Evolutionary conservation across 2,888 invertebrate genomes (phyloP), one percentile per base, ranked within the genome.

Genomic region (Drosophila putrida): DNA sequence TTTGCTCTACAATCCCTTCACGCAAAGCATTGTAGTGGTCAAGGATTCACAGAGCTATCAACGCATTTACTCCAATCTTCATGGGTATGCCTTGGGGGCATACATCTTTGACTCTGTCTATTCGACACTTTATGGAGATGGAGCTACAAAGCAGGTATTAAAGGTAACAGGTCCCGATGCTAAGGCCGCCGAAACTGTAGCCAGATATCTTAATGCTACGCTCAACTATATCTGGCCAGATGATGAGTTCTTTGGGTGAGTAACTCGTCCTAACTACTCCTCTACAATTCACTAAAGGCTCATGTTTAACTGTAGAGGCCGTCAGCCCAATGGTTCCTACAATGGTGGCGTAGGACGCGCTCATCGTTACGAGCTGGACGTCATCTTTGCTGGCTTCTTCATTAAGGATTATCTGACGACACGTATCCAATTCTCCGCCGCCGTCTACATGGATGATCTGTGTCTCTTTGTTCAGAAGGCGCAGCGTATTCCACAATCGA

Each of bases 391-490:
- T 1, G 92, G 92, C 0, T 91, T 92, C 66, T 93, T 93, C 62
- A 80, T 93, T 3, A 93, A 93, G 72, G 92, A 92, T 54, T 93
- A 93, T 64, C 86, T 91, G 0, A 88, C 92, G 2, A 68, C 78
- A 0, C 90, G 90, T 3, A 70, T 93, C 0, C 91, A 90, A 58
- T 93, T 93, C 64, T 91, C 91, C 3, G 88, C 88, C 5, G 80
- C 92, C 1, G 89, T 93, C 6, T 91, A 91, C 71, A 90, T 88
- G 70, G 93, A 93, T 44, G 82, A 91, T 20, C 79, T 93, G 6
- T 93, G 93, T 41, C 89, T 93, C 35, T 89, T 90, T 51, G 92
- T 93, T 4, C 89, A 90, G 46, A 93, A 93, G 83, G 91, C 93
- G 0, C 88, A 90, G 55, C 81, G 90, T 2, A 90, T 93, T 60